Percentiles rank a stretch among this genome's conserved stretches.
Evolutionary conservation across 1,140 invertebrate species (phyloP).

Genomic region (Tetraneura akinire): DNA sequence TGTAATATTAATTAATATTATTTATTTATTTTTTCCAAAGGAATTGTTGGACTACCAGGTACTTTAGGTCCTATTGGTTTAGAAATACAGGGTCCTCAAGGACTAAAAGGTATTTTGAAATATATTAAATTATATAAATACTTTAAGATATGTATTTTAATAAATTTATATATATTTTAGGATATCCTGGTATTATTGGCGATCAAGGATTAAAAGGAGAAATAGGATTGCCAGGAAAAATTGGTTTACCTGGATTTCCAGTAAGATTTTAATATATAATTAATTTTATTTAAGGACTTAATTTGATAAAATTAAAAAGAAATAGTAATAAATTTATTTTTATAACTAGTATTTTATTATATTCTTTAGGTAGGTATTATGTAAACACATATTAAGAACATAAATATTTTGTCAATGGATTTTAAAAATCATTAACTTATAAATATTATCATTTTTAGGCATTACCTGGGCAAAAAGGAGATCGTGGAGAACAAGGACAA

Average conservation of each 20-base stretch:
- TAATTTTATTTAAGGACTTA: not conserved
- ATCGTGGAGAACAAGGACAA: conserved; percentile 56
- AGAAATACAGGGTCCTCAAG: conserved; percentile 11
- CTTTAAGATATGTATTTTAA: not conserved
- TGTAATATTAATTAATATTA: not conserved
- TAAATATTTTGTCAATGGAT: too few species aligned
- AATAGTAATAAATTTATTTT: too few species aligned
- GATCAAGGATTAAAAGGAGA: conserved; percentile 59
- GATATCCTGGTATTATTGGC: conserved; percentile 59
- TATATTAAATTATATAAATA: not conserved
- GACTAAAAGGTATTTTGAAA: conserved; percentile 28
- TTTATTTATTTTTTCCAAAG: conserved; percentile 14
- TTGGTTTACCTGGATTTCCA: conserved; percentile 57
- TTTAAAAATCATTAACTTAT: too few species aligned
- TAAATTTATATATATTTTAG: conserved; percentile 55
- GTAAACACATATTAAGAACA: too few species aligned
- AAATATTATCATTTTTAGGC: too few species aligned
- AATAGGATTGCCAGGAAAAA: conserved; percentile 55
- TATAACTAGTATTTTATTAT: not conserved
- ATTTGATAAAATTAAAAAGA: not conserved
- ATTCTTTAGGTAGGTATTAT: too few species aligned
- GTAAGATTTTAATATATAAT: conserved; percentile 55
- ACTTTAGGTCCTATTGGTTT: not conserved
- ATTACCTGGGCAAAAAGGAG: conserved; percentile 56
- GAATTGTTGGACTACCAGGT: conserved; percentile 49